Base-by-base conservation (phyloP, 2,113 vertebrate genomes). In the Ictalurus furcatus region DNA sequence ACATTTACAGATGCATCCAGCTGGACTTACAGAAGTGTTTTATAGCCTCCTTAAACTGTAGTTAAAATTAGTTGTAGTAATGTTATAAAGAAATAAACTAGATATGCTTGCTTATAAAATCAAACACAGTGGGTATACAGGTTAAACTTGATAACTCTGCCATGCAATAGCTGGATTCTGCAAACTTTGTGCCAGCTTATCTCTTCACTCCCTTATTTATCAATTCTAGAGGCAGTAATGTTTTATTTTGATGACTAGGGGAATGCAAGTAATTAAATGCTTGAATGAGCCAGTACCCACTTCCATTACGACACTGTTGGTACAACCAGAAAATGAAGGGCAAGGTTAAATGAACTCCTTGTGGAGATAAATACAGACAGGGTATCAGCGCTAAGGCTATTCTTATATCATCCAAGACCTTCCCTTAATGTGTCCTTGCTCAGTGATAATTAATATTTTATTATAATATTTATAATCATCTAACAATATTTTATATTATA, bases 241-340 rank as follows among this genome's bases (percentile, higher is more conserved):
- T 13, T 44, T 48, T 78, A 78, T 52, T 79, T 28, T 79, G 25
- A 52, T 79, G 76, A n/a, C 76, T 25, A 52, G 76, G 12, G 23
- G 21, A 48, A 78, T 48, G 44, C 52, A 52, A 79, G 25, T 52
- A 79, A 82, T 82, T 82, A 82, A 82, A 56, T 58, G 79, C 79
- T 21, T 82, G 79, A 82, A 58, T 56, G 79, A 81, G 52, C 16
- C 48, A n/a, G 28, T 81, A 19, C 52, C 13, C 23, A 81, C 12
- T 80, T 80, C 28, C 25, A 54, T 80, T 80, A n/a, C 28, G 58
- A 17, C n/a, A 30, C n/a, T 56, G 79, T 34, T 82, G n/a, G 28
- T 58, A 58, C 30, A 58, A 34, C 3, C 28, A 79, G 40, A 79
- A 79, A 52, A 28, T 48, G n/a, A 56, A 30, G n/a, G 79, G 3